These are phyloP conservation scores for Tachuris rubrigastra DNA, from an alignment of 2,113 vertebrate genomes.

Conservation along the genomic window DNA sequence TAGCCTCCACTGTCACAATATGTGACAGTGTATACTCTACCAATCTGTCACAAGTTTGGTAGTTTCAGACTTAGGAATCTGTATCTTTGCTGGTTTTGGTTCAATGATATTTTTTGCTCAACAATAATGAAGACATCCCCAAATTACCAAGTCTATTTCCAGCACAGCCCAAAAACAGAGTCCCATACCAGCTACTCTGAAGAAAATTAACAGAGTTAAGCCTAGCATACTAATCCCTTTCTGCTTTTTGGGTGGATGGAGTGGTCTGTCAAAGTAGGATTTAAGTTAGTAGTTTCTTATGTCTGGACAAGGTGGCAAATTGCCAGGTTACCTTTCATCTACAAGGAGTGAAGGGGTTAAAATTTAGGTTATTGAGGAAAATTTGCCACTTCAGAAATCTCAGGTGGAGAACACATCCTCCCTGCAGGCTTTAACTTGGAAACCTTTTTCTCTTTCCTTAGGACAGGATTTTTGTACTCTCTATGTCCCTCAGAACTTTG, in stretches of 20 bases:
- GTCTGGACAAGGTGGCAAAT: neutral
- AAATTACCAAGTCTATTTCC: neutral
- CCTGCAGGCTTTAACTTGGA: neutral
- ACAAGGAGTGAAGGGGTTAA: neutral
- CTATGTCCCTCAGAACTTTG: neutral
- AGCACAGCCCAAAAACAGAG: neutral
- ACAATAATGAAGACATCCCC: neutral
- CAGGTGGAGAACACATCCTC: neutral
- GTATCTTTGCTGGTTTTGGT: neutral
- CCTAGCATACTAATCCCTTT: neutral
- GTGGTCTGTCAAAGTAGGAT: neutral
- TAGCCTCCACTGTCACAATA: neutral
- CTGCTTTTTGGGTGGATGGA: rapidly evolving
- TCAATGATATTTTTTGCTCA: neutral
- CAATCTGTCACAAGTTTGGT: neutral
- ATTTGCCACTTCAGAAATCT: neutral
- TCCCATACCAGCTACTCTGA: neutral
- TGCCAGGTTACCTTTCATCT: neutral
- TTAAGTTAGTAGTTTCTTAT: neutral
- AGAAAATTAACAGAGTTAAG: neutral
- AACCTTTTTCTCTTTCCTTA: neutral
- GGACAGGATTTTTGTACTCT: neutral
- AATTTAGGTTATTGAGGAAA: neutral
- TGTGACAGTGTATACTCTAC: neutral
- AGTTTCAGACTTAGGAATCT: neutral